phyloP scores from a whole-genome alignment of 1,140 invertebrate species.

The Trichoplusia ni region DNA sequence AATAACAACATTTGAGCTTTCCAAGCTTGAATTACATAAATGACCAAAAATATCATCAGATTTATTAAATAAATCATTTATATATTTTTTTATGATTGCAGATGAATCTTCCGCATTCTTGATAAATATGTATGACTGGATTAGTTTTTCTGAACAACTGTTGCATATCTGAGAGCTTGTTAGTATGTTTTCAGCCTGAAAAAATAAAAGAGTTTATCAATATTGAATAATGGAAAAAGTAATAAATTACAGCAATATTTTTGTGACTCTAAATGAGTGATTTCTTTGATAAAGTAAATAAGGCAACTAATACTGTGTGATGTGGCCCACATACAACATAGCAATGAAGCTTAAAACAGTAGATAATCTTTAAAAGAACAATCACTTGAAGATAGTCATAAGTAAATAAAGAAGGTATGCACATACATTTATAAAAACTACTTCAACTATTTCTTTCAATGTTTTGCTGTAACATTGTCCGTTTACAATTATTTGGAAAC shows the following conservation, averaged over 20 bases:
- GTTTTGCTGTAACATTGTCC: background rate
- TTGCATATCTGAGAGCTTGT: background rate
- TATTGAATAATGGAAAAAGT: background rate
- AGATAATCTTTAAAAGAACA: too few species aligned
- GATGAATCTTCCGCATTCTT: background rate
- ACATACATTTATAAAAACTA: background rate
- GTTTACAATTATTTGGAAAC: background rate
- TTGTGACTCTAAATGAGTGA: too few species aligned
- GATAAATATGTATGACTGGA: slow-evolving; percentile 5
- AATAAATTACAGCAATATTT: too few species aligned
- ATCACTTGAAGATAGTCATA: too few species aligned
- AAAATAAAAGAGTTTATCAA: background rate
- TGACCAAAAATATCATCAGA: background rate
- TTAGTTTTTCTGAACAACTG: background rate
- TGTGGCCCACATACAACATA: too few species aligned
- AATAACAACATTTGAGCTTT: background rate
- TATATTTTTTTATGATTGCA: background rate
- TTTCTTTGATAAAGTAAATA: too few species aligned
- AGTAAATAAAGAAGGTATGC: too few species aligned
- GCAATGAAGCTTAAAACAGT: too few species aligned
- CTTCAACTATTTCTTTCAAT: background rate
- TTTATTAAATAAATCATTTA: background rate
- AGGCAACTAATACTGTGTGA: too few species aligned
- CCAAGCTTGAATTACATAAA: background rate
- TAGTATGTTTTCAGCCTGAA: background rate